Conservation (phyloP, 2,797 vertebrate species). For the Thunnus albacares region DNA sequence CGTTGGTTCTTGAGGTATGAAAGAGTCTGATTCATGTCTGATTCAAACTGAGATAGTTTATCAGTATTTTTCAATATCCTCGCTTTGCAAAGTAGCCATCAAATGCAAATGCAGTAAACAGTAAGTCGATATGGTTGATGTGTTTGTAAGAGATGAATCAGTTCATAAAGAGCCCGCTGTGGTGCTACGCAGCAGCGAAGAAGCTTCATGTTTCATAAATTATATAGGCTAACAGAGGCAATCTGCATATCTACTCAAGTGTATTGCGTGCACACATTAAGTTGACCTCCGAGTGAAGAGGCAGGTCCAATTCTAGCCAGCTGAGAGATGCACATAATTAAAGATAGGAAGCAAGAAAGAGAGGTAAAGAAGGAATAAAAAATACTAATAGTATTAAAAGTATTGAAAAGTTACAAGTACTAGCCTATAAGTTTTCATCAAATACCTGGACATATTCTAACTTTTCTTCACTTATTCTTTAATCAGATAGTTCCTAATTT, state of each 20-base stretch:
- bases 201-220: slow-evolving; percentile 32
- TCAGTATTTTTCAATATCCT: slow-evolving; percentile 11
- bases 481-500: neutral
- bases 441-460: neutral
- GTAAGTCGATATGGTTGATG: slow-evolving; percentile 32
- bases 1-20: neutral
- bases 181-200: neutral
- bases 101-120: slow-evolving; percentile 44
- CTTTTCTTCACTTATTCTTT: neutral
- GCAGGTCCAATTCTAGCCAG: neutral
- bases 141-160: slow-evolving; percentile 48
- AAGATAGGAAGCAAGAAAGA: neutral
- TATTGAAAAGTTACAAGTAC: no score
- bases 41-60: slow-evolving; percentile 11
- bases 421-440: neutral
- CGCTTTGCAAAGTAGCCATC: slow-evolving; percentile 14
- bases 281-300: neutral
- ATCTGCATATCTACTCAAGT: neutral
- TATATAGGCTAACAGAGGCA: slow-evolving; percentile 19
- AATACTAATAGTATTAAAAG: neutral
- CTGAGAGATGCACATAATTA: neutral
- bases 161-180: slow-evolving; percentile 15
- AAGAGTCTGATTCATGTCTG: slow-evolving; percentile 15
- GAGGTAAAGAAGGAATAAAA: neutral
- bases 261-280: neutral